A percentile compares a stretch with the other conserved stretches of the same genome.
Evolutionary conservation across 2,888 invertebrate species (phyloP).

Genomic region (Lampropteryx suffumata): DNA sequence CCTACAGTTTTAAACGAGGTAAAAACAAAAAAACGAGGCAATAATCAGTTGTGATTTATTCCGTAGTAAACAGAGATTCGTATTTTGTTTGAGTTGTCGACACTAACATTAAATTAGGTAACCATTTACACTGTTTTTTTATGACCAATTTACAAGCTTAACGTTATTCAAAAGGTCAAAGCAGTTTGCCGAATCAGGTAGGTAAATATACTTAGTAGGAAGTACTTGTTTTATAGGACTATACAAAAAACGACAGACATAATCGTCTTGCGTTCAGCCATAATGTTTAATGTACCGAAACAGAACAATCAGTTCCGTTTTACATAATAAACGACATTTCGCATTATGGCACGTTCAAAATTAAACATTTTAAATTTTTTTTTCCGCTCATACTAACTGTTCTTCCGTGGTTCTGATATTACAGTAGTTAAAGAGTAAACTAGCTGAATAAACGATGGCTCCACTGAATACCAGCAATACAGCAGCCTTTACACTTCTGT

Average conservation of each 20-base stretch:
- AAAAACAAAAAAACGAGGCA: too few species aligned
- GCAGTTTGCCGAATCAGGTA: not conserved
- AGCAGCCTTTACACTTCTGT: too few species aligned
- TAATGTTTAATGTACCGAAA: conserved; percentile 28
- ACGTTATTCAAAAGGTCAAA: not conserved
- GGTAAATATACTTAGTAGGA: too few species aligned
- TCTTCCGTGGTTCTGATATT: conserved; percentile 7
- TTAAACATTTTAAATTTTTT: conserved; percentile 17
- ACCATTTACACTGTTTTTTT: too few species aligned
- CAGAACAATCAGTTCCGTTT: conserved; percentile 28
- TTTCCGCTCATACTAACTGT: conserved; percentile 5
- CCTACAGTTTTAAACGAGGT: too few species aligned
- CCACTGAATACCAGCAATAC: too few species aligned
- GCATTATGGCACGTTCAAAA: conserved; percentile 20
- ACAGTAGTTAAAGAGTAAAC: not conserved
- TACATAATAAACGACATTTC: conserved; percentile 28
- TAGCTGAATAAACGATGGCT: too few species aligned
- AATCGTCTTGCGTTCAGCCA: conserved; percentile 18
- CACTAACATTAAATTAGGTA: too few species aligned
- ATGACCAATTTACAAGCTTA: too few species aligned
- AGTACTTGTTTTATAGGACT: conserved; percentile 3
- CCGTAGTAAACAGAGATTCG: too few species aligned
- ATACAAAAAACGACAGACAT: conserved; percentile 15
- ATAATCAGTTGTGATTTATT: too few species aligned
- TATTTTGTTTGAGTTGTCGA: too few species aligned